These are phyloP conservation scores for Platerodrilus igneus DNA, from an alignment of 2,888 invertebrate genomes.

Conservation along the genomic window DNA sequence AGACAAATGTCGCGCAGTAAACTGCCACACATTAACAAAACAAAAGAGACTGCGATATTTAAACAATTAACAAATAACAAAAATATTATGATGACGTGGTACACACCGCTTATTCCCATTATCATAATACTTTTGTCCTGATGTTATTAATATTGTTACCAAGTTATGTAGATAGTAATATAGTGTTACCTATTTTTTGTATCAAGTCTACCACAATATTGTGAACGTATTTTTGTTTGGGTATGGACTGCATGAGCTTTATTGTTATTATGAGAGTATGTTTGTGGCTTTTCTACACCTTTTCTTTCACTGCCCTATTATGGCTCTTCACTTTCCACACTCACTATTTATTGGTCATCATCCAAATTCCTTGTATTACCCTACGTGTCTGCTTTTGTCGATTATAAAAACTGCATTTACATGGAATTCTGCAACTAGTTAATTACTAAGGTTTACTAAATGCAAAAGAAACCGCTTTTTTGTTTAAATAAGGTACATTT, in stretches of 20 bases:
- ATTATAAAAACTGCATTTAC: slow-evolving; percentile 11
- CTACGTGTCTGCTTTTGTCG: slow-evolving; percentile 33
- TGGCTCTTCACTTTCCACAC: slow-evolving; percentile 25
- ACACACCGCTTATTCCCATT: slow-evolving; percentile 33
- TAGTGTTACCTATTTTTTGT: slow-evolving; percentile 48
- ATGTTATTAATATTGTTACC: slow-evolving; percentile 43
- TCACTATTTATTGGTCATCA: slow-evolving; percentile 44
- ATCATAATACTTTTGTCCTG: slow-evolving; percentile 47
- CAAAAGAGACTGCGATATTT: slow-evolving; percentile 51
- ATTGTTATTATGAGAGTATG: slow-evolving; percentile 37
- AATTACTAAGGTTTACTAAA: too few species aligned
- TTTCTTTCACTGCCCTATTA: slow-evolving; percentile 24
- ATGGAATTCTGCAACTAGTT: too few species aligned
- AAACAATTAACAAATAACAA: slow-evolving; percentile 49
- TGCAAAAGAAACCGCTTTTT: too few species aligned
- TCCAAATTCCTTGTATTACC: slow-evolving; percentile 48
- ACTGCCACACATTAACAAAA: slow-evolving; percentile 36
- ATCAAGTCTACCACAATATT: slow-evolving; percentile 33
- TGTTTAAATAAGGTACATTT: too few species aligned
- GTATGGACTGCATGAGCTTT: slow-evolving; percentile 37
- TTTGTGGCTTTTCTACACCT: slow-evolving; percentile 36
- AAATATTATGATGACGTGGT: slow-evolving; percentile 46
- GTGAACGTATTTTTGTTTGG: slow-evolving; percentile 24
- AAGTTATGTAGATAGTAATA: slow-evolving; percentile 46
- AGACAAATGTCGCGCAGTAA: slow-evolving; percentile 35